Base-by-base conservation (phyloP, 2,797 vertebrate species). In the Sciurus carolinensis region DNA sequence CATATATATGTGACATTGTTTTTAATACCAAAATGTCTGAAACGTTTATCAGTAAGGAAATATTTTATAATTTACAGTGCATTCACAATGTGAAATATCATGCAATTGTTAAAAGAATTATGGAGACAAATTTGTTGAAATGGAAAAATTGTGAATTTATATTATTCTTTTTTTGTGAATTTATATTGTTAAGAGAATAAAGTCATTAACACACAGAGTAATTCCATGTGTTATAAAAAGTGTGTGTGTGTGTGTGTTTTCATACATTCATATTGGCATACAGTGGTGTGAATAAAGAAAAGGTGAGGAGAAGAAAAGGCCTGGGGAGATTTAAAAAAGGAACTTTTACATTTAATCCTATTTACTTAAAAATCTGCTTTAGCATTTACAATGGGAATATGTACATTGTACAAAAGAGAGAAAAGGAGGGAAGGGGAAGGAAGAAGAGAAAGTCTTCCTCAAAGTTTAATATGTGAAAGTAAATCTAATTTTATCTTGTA, bases 1-100 rank as follows among this genome's bases (percentile, higher is more conserved):
- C 54, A 57, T 17, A 57, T 22, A 57, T 39, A 39, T 39, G 22
- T 30, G 75, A 67, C 30, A 79, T 8, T 80, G 30, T 59, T 92
- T 89, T 84, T 90, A 85, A 88, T 94, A 47, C 28, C n/a, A 47
- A 85, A 95, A 75, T 50, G 5, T 66, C 73, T n/a, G 44, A 96
- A 88, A 95, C 24, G 44, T 84, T 90, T 75, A 80, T 94, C 52
- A 85, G 17, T 18, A 89, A 92, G 24, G 54, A 87, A 94, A 59
- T 82, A 33, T 52, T 79, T 90, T 81, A 90, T 82, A 62, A 71
- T 11, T 33, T 64, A 64, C 18, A 26, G n/a, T 81, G 22, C 18
- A 44, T 86, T 86, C 5, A 10, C 71, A 94, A 87, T 57, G 11
- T 75, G 13, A n/a, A 82, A 76, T 82, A 57, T 14, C 66, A 67